These are phyloP conservation scores for Brachyalestes nurse DNA, from an alignment of 2,797 vertebrate genomes.

Conservation along the genomic window DNA sequence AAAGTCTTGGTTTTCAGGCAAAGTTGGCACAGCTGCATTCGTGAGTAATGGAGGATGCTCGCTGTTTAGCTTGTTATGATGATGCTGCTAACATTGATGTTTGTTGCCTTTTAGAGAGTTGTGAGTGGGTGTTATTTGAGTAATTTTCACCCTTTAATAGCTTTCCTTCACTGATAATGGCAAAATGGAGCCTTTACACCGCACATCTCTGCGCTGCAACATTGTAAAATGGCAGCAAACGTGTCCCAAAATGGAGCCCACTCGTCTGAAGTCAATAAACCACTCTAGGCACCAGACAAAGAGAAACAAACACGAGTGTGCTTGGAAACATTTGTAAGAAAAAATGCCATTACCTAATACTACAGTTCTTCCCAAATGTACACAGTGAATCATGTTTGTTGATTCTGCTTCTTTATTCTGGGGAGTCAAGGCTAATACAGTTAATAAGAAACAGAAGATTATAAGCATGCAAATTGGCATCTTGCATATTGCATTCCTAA, in stretches of 20 bases:
- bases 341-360: background rate
- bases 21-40: background rate
- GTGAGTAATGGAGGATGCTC: background rate
- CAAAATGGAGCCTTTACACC: background rate
- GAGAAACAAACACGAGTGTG: background rate
- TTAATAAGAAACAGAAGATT: too few species aligned
- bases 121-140: background rate
- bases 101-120: background rate
- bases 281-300: background rate
- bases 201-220: background rate
- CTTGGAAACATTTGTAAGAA: background rate
- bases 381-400: too few species aligned
- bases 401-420: too few species aligned
- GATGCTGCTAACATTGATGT: background rate
- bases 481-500: background rate
- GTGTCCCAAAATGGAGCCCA: constrained; percentile 39
- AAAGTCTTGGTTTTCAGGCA: background rate
- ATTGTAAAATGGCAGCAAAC: constrained; percentile 43
- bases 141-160: background rate
- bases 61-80: background rate
- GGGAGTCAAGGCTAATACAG: background rate
- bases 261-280: constrained; percentile 22
- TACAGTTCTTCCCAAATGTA: too few species aligned
- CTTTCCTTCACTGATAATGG: background rate
- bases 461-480: too few species aligned